Conservation (phyloP, 2,797 vertebrate species). For the Urophycis tenuis region DNA sequence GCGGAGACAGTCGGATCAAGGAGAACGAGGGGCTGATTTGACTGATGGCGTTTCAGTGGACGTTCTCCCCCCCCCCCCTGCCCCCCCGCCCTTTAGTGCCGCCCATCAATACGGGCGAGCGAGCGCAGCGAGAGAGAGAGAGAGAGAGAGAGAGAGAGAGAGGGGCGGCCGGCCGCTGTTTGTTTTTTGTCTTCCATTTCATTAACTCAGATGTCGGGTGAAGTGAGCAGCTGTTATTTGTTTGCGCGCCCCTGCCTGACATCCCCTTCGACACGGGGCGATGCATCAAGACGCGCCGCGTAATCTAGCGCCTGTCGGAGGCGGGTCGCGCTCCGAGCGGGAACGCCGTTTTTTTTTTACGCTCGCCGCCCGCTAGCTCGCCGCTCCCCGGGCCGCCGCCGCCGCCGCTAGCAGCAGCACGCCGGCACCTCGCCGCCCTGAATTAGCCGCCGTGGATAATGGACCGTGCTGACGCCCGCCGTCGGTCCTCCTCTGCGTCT, state of each 20-base stretch:
- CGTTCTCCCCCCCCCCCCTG: conserved; percentile 53
- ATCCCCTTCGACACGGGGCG: conserved; percentile 50
- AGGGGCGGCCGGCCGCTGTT: no score
- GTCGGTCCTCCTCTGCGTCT: background rate
- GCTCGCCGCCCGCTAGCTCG: conserved; percentile 14
- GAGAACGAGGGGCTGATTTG: conserved; percentile 59
- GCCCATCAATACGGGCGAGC: conserved; percentile 53
- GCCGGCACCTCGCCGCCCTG: conserved; percentile 12
- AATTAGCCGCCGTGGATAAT: background rate
- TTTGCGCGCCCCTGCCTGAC: conserved; percentile 52
- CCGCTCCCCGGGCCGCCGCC: conserved; percentile 30
- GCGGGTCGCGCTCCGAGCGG: conserved; percentile 32
- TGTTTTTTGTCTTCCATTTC: conserved; percentile 52
- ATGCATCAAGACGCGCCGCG: conserved; percentile 50
- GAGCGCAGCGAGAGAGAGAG: no score
- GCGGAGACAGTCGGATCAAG: conserved; percentile 32
- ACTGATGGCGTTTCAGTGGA: conserved; percentile 66
- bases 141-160: no score
- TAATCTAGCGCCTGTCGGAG: conserved; percentile 38
- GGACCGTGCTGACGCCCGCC: background rate
- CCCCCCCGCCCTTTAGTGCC: conserved; percentile 41
- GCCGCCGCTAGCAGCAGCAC: conserved; percentile 38
- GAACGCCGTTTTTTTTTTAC: conserved; percentile 14
- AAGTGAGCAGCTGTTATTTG: conserved; percentile 50
- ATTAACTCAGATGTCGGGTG: conserved; percentile 59